phyloP scores from a whole-genome alignment of 2,113 vertebrate species.

The Leptobrachium leishanense region DNA sequence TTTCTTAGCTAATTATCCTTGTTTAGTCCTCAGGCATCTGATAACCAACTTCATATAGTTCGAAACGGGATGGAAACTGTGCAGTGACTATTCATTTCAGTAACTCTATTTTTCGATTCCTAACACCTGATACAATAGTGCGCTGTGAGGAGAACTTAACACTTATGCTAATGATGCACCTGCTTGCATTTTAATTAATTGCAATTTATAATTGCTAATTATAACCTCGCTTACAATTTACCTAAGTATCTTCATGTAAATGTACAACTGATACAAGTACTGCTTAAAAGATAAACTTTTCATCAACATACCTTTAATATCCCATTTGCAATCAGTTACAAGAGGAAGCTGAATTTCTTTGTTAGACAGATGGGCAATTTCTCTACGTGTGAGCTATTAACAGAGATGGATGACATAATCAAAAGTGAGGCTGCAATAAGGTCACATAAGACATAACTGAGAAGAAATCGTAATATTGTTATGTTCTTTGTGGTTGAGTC shows the following conservation, averaged over 20 bases:
- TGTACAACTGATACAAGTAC: slow-evolving; percentile 19
- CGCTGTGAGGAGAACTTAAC: slow-evolving; percentile 13
- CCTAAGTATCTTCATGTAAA: slow-evolving; percentile 29
- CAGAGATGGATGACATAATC: too few species aligned
- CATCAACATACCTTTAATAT: neutral
- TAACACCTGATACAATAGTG: slow-evolving; percentile 25
- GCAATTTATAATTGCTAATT: slow-evolving; percentile 33
- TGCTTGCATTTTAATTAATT: slow-evolving; percentile 38
- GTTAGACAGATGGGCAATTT: too few species aligned
- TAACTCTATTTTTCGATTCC: neutral
- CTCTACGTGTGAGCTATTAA: too few species aligned
- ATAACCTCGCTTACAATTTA: slow-evolving; percentile 39
- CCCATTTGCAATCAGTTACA: neutral
- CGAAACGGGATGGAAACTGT: neutral
- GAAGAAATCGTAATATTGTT: too few species aligned
- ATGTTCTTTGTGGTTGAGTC: too few species aligned
- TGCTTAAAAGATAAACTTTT: neutral
- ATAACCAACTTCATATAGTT: slow-evolving; percentile 1
- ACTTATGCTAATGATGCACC: slow-evolving; percentile 44
- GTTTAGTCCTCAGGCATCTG: neutral
- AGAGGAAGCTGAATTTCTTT: neutral
- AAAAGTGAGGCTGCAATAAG: too few species aligned
- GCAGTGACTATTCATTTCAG: neutral
- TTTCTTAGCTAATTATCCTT: neutral
- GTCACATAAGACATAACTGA: too few species aligned